Evolutionary conservation across 2,113 vertebrate species (phyloP), one percentile per base, ranked within the genome.

Genomic region (Ardeotis arabs): DNA sequence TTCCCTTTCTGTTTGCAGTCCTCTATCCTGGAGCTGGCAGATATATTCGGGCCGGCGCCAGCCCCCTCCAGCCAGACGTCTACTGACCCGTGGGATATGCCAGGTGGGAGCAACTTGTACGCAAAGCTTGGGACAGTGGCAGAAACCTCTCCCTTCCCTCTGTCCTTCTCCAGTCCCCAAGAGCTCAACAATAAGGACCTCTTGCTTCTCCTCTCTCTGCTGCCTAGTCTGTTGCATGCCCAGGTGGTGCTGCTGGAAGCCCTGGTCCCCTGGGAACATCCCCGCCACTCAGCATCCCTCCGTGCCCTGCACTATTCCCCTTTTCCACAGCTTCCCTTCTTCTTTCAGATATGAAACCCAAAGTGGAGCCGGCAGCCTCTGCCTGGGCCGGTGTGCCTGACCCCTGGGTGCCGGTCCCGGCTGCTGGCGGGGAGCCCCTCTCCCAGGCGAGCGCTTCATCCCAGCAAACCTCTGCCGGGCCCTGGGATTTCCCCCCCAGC

Each of bases 11-110:
- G 8, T 87, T 93, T 59, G 69, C 98, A 99, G 99, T 99, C 99
- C 25, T 98, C 99, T 92, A 98, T 99, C 97, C 97, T 99, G 98
- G 99, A 99, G 96, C 98, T 99, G 94, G 98, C 98, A 56, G 99
- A 99, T 96, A 98, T 99, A 97, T 99, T 99, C 6, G 97, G 98
- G 60, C 97, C 99, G 6, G 97, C 93, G 1, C 70, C 97, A 49
- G 98, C 97, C 17, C 97, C 98, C 37, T 97, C 98, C 91, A 90
- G 97, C 69, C 97, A 98, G 81, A 92, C 96, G 4, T 97, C 98
- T 59, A 93, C 97, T 13, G 98, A 98, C 85, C 98, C 98, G 2
- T 99, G 99, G 99, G 98, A 99, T 75, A 97, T 97, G 92, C 97
- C 98, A 77, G 98, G 97, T 96, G 97, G 87, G 68, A 87, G 35